phyloP scores from a whole-genome alignment of 2,888 invertebrate species.

The Eledona agricola region DNA sequence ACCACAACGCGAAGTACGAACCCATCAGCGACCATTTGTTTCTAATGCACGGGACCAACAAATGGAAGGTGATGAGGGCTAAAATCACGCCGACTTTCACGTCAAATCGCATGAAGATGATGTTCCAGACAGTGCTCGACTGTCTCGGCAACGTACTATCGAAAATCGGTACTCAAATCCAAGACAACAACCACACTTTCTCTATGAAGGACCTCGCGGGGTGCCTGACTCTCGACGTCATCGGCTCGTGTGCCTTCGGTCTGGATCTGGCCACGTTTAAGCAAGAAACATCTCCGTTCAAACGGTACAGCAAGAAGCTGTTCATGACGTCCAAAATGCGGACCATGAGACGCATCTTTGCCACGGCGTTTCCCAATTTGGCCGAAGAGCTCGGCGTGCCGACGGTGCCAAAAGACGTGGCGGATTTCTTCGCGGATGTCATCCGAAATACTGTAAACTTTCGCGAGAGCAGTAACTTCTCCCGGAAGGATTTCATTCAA shows the following conservation, averaged over 20 bases:
- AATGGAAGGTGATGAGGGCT: constrained; percentile 15
- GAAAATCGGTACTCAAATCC: constrained; percentile 58
- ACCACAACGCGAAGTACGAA: constrained; percentile 66
- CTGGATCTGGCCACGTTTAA: constrained; percentile 67
- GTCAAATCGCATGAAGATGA: constrained; percentile 69
- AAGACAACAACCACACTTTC: constrained; percentile 51
- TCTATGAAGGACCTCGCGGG: constrained; percentile 63
- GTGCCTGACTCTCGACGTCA: constrained; percentile 68
- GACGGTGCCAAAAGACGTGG: constrained; percentile 41
- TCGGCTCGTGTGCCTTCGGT: constrained; percentile 69
- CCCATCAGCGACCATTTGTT: constrained; percentile 65
- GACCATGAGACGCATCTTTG: constrained; percentile 5
- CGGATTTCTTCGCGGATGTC: constrained; percentile 46
- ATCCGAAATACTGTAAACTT: constrained; percentile 47
- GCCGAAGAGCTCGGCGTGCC: constrained; percentile 34
- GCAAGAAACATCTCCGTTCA: constrained; percentile 64
- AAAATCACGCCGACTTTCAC: constrained; percentile 69
- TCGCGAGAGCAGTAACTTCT: constrained; percentile 42
- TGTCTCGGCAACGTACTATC: constrained; percentile 65
- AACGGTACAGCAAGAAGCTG: constrained; percentile 41
- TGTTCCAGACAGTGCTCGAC: constrained; percentile 12
- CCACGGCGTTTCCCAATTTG: constrained; percentile 53
- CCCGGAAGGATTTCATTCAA: constrained; percentile 59
- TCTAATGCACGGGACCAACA: constrained; percentile 4
- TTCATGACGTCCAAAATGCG: constrained; percentile 65